Conservation (phyloP, 1,140 invertebrate species). For the Oryctes rhinoceros region DNA sequence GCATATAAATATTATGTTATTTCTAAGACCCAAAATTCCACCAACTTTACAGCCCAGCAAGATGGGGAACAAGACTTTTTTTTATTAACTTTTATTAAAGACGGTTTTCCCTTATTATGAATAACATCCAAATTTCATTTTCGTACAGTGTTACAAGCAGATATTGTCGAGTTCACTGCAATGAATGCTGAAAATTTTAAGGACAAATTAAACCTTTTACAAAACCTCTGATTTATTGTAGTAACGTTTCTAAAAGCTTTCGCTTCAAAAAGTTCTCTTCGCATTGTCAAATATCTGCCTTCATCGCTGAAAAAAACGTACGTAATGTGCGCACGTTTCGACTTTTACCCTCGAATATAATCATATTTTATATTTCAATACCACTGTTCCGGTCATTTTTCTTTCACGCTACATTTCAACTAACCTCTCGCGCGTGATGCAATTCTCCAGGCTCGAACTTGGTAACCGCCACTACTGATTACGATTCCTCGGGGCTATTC, state of each 20-base stretch:
- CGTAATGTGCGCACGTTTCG: too few relatives aligned
- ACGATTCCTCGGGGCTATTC: not conserved
- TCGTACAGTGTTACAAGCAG: too few relatives aligned
- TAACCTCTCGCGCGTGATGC: conserved; percentile 3
- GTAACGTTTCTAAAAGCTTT: not conserved
- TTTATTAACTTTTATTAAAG: too few relatives aligned
- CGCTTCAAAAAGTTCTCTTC: not conserved
- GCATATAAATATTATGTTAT: too few relatives aligned
- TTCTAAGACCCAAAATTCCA: too few relatives aligned
- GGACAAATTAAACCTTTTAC: too few relatives aligned
- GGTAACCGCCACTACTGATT: conserved; percentile 16
- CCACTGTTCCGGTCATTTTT: not conserved
- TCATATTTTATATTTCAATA: conserved; percentile 12
- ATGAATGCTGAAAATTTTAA: too few relatives aligned
- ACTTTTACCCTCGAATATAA: not conserved
- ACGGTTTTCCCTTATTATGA: too few relatives aligned
- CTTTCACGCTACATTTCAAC: conserved; percentile 24
- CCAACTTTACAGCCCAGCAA: too few relatives aligned
- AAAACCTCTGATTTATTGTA: not conserved
- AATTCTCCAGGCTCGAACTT: conserved; percentile 13
- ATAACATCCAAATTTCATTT: too few relatives aligned
- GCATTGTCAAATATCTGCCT: not conserved
- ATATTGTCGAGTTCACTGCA: too few relatives aligned
- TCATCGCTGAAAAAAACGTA: not conserved
- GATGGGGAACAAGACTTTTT: too few relatives aligned